Conservation (phyloP, 23 tunicate species). For the Ascidia mentula region DNA sequence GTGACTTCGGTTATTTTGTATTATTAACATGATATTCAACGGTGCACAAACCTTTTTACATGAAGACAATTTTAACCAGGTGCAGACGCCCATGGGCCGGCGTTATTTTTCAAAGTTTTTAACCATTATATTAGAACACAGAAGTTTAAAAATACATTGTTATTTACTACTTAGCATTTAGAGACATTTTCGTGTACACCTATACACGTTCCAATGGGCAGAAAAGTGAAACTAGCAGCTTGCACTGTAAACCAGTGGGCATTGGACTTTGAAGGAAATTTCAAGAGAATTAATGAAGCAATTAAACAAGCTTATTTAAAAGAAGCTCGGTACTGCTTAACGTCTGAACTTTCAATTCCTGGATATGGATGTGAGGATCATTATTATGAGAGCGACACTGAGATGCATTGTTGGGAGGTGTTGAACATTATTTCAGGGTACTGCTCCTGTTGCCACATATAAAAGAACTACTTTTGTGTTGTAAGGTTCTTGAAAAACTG, state of each 20-base stretch:
- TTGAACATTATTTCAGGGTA: background rate
- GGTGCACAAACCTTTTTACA: no score
- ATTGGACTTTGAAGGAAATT: constrained; percentile 90
- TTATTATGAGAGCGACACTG: constrained; percentile 73
- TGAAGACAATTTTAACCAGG: no score
- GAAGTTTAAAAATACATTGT: no score
- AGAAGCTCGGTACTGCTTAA: constrained; percentile 70
- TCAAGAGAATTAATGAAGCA: constrained; percentile 55
- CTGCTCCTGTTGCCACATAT: background rate
- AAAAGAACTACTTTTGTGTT: background rate
- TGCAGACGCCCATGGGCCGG: no score
- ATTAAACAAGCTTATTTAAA: constrained; percentile 26
- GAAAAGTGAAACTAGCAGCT: constrained; percentile 39
- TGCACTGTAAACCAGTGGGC: constrained; percentile 84
- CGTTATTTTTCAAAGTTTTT: no score
- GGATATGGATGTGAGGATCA: constrained; percentile 97
- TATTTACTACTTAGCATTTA: no score
- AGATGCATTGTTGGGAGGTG: constrained; percentile 80
- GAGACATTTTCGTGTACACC: no score
- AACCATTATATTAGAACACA: no score
- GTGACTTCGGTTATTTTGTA: no score
- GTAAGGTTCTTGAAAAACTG: constrained; percentile 65
- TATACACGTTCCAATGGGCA: background rate
- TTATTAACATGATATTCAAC: no score
- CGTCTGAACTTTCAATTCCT: constrained; percentile 71